Evolutionary conservation across 2,797 vertebrate species (phyloP), one percentile per base, ranked within the genome.

Genomic region (Sebastes itinus): DNA sequence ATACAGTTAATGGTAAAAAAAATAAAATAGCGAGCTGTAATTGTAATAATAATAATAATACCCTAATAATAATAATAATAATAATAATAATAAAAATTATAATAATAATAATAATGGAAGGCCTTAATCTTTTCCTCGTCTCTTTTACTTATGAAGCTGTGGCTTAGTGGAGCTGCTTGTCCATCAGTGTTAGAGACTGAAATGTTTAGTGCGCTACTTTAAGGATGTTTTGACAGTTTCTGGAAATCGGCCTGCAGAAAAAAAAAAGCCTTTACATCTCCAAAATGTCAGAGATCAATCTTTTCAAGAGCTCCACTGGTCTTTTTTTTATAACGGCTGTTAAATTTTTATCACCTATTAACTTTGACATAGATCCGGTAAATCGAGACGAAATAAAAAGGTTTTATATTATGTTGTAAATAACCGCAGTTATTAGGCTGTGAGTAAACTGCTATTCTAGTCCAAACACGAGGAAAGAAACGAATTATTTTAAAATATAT

Each of bases 181-280:
- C 84, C 59, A 13, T 84, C 82, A 64, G 8, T 10, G 6, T 72
- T 28, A 54, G 68, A 11, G 68, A 11, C 25, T 69, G 78, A 69
- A 35, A 61, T 30, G 54, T 78, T 81, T 35, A 67, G 38, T 81
- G 67, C 81, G 56, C 42, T 13, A 65, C 35, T 82, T 91, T 69
- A 56, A 76, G 25, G 78, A 72, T 81, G 79, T 89, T 91, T 87
- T 72, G 85, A 87, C 78, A 88, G 77, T 78, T 83, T 82, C 60
- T 77, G 83, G 85, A 82, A 66, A 67, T 69, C 25, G 49, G 77
- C 70, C 75, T 71, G 6, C 60, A 49, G 58, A 49, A n/a, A n/a
- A 82, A 73, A 46, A 60, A 60, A 52, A 22, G 2, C 10, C 6
- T 79, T 87, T 75, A 86, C 49, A 54, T 67, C 72, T 86, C 72